Percentiles rank a stretch among this genome's conserved stretches.
These are phyloP conservation scores for Drosophila prolongata DNA, from an alignment of 2,888 invertebrate genomes.

Conservation along the genomic window DNA sequence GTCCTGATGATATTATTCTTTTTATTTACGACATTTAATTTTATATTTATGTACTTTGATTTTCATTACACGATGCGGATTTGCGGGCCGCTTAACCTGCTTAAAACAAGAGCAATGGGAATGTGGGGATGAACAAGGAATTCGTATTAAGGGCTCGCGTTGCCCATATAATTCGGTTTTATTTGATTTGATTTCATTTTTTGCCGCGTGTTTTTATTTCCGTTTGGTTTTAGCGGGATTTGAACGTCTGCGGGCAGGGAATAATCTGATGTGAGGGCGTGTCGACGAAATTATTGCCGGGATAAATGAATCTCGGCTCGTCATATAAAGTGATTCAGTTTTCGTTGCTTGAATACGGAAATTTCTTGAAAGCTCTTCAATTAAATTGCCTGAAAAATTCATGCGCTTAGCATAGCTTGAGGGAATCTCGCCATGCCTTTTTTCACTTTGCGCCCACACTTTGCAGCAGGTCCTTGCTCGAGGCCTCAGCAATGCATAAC, in stretches of 20 bases:
- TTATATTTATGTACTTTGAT: conserved; percentile 71
- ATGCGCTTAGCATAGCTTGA: conserved; percentile 38
- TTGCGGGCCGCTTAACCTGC: conserved; percentile 47
- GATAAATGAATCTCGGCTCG: conserved; percentile 42
- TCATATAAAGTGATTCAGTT: conserved; percentile 44
- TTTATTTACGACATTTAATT: conserved; percentile 74
- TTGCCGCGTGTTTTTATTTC: conserved; percentile 43
- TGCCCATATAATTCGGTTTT: conserved; percentile 60
- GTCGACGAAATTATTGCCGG: conserved; percentile 43
- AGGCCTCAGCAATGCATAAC: conserved; percentile 10
- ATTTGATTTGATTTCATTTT: conserved; percentile 60
- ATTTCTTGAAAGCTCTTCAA: conserved; percentile 58
- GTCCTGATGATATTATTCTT: conserved; percentile 37
- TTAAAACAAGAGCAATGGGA: conserved; percentile 19
- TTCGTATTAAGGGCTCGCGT: conserved; percentile 22
- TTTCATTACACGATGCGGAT: conserved; percentile 62
- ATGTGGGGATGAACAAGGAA: conserved; percentile 31
- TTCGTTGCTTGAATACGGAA: conserved; percentile 52
- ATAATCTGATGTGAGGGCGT: conserved; percentile 49
- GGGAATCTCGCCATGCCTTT: neutral
- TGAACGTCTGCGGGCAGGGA: conserved; percentile 41
- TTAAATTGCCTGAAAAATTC: conserved; percentile 76
- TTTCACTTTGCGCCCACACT: neutral
- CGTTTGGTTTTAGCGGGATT: conserved; percentile 44
- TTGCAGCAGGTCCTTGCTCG: neutral